Base-by-base conservation (phyloP, 2,888 invertebrate genomes). In the Cristatella mucedo region DNA sequence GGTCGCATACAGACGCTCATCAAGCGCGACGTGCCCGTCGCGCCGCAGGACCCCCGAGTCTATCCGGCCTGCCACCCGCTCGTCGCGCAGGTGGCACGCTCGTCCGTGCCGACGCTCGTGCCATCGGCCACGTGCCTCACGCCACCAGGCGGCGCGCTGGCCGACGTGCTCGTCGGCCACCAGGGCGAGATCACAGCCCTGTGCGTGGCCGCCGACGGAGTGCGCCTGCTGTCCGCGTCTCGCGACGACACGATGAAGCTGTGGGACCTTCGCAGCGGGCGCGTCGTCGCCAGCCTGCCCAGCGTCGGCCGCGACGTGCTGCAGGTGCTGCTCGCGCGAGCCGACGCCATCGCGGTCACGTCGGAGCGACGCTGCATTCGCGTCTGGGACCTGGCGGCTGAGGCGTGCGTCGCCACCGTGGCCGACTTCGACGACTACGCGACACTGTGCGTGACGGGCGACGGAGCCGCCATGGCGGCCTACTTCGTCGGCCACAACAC, bases 1-100 rank as follows among this genome's bases (percentile, higher is more conserved):
- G 67, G 67, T 4, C 57, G 69, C 30, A 52, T 70, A 13, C 53
- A 60, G 21, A 51, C 55, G 16, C 54, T 64, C 34, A 54, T 67
- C 34, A 49, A 54, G 21, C 36, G 26, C 24, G 60, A 59, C 36
- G 41, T 53, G 3, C 59, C 60, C 4, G 48, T 50, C 9, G 47
- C 61, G 1, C 53, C 57, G 2, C 53, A 52, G 0, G 62, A 63
- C 42, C 59, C 58, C 2, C 52, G 52, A 16, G 55, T 49, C 40
- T 61, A 54, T 41, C 60, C 61, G 1, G 50, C 41, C 39, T 43
- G 61, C 13, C 55, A 55, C 32, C 40, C 44, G 1, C 49, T 63
- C 22, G 43, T 57, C 16, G 44, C 47, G 2, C 53, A 56, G 37
- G 56, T 57, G 1, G 46, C 48, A 34, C 46, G 47, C 15, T 49